Base-by-base conservation (phyloP, 2,888 invertebrate species). In the Caenorhabditis sulstoni region DNA sequence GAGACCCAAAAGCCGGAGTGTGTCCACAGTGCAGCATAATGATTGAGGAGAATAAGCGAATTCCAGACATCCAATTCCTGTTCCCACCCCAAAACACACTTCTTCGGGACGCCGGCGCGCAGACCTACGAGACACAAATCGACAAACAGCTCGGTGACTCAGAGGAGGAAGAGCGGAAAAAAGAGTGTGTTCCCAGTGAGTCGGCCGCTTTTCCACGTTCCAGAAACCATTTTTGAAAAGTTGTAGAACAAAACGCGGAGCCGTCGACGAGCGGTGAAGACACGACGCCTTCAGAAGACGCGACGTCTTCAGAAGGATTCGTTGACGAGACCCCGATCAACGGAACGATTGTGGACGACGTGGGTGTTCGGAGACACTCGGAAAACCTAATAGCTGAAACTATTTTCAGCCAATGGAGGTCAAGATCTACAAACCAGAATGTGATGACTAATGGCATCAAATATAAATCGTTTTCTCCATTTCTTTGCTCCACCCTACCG, bases 371-470 rank as follows among this genome's bases (percentile, higher is more conserved):
- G n/a, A n/a, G n/a, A n/a, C n/a, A n/a, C n/a, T n/a, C n/a, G n/a
- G n/a, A n/a, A n/a, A n/a, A n/a, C n/a, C n/a, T n/a, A n/a, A n/a
- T n/a, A n/a, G n/a, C n/a, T n/a, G n/a, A n/a, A n/a, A n/a, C n/a
- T n/a, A n/a, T 20, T 78, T 78, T 52, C 71, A 78, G 78, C 78
- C 67, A 67, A 78, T 78, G 78, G 78, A 78, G 35, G 78, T 78
- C 45, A 71, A 67, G 57, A 78, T 78, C 45, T 78, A 78, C 67
- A 66, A 73, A 16, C 62, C 78, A 1, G 78, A 79, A 45, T 79
- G 79, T 22, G 74, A 79, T 39, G 68, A 74, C 58, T 74, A n/a
- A n/a, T n/a, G n/a, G n/a, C n/a, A n/a, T n/a, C n/a, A n/a, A n/a
- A n/a, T 41, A 64, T 49, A 37, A 50, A 47, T 18, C 3, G 4